Evolutionary conservation across 2,888 invertebrate species (phyloP), one percentile per base, ranked within the genome.

Genomic region (Athalia cordata): DNA sequence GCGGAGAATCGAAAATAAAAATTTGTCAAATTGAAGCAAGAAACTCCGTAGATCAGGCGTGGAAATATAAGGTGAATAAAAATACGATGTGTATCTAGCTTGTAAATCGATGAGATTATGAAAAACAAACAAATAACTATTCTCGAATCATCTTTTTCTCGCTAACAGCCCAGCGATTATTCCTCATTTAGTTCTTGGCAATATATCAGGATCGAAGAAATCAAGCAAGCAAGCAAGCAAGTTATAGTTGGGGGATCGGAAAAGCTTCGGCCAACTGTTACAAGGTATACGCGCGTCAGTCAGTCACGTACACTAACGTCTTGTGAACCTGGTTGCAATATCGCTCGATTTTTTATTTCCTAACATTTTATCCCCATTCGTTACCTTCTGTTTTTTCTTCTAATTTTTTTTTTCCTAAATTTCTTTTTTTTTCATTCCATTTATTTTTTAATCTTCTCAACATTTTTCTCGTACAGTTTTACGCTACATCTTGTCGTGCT

Each of bases 151-250:
- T 50, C 50, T 50, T 52, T 62, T 43, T 9, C 75, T 64, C 75
- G 29, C 52, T 64, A 75, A 75, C 29, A 29, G 29, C 65, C 75
- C 76, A 79, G 80, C 84, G 83, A 84, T 84, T 84, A 84, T 83
- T 84, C 85, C 85, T 84, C 81, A 81, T 84, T 84, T 84, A 85
- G 79, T 82, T 72, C 81, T 4, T 11, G 80, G 80, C 77, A 81
- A 81, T 84, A 83, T 79, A 83, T 85, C 84, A 84, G 83, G 55
- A 82, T 84, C 79, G 81, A 80, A 80, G 82, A 79, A 79, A 79
- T 59, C n/a, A 61, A 61, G 61, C n/a, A 11, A 11, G 59, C 9
- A 11, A 11, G 7, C 5, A 13, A 59, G 59, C n/a, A 13, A 59
- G 59, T 11, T 29, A 11, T 7, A 59, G n/a, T 1, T 11, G 47